These are phyloP conservation scores for Cetonia aurata DNA, from an alignment of 2,888 invertebrate genomes.

Conservation along the genomic window DNA sequence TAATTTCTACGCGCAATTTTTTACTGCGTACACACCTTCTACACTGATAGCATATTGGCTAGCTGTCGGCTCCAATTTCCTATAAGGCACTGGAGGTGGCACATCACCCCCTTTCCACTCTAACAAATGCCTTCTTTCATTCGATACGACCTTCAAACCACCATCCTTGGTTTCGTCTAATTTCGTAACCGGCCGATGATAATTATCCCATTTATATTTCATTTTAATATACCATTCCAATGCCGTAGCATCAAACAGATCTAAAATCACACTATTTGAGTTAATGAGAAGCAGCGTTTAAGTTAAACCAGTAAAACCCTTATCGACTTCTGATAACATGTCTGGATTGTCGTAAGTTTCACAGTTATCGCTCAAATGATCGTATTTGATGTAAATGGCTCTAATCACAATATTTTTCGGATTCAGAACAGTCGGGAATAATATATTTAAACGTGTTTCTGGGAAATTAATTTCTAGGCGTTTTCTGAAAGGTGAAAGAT, in stretches of 20 bases:
- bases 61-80: conserved; percentile 59
- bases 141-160: conserved; percentile 45
- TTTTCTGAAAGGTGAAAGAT: conserved; percentile 55
- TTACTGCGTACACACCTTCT: conserved; percentile 49
- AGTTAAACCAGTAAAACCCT: conserved; percentile 35
- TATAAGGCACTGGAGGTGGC: conserved; percentile 38
- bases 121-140: conserved; percentile 42
- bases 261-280: conserved; percentile 47
- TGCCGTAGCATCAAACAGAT: conserved; percentile 54
- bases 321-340: conserved; percentile 42
- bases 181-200: conserved; percentile 34
- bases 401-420: conserved; percentile 66
- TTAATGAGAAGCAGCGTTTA: background rate
- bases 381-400: conserved; percentile 69
- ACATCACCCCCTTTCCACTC: conserved; percentile 43
- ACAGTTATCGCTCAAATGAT: conserved; percentile 70
- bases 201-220: conserved; percentile 60
- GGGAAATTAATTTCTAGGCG: conserved; percentile 67
- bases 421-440: conserved; percentile 66
- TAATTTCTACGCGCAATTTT: too few species aligned
- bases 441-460: conserved; percentile 65
- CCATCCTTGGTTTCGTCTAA: conserved; percentile 47
- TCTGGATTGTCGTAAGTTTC: conserved; percentile 54
- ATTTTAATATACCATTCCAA: conserved; percentile 60
- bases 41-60: conserved; percentile 54